Evolutionary conservation across 2,113 vertebrate species (phyloP), one percentile per base, ranked within the genome.

Genomic region (Triplophysa siluroides): DNA sequence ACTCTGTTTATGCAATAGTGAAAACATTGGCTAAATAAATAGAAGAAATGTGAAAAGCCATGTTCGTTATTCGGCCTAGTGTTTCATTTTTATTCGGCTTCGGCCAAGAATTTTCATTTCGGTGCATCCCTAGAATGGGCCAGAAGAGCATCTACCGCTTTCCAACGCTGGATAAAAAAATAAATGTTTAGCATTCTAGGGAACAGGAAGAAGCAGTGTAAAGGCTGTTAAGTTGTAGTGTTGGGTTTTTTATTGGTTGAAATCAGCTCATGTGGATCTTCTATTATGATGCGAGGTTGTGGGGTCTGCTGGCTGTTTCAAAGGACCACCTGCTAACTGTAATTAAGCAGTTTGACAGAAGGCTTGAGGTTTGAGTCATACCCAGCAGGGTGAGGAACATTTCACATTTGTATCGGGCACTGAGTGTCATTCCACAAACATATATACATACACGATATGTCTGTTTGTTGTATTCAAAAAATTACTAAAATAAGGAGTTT

Each of bases 281-380:
- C 23, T 79, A 21, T 61, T 62, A 62, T 45, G 23, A 23, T 54
- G 63, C 3, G 3, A 9, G 41, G 9, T 33, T 41, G 47, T 24
- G 47, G 26, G 60, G 21, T 79, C 60, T 79, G 66, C 72, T 60
- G 60, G 52, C 23, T 61, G 58, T 56, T 68, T 52, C n/a, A 67
- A 71, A 79, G 33, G 66, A 54, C 61, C 82, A 84, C 82, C 78
- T 86, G 79, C 82, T 83, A 60, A 62, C 82, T 73, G 76, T 56
- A 56, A 60, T 83, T 81, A 66, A 82, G 79, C 45, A 14, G 19
- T 76, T 61, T 78, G 80, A 79, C 76, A 76, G 80, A 74, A 71
- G 65, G 74, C 64, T 78, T 71, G 63, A 26, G 50, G 24, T 68
- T 52, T 61, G 75, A 84, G 71, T 79, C 62, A 24, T 41, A 56